Conservation (phyloP, 1,140 invertebrate species). For the Paraescarpia echinospica region DNA sequence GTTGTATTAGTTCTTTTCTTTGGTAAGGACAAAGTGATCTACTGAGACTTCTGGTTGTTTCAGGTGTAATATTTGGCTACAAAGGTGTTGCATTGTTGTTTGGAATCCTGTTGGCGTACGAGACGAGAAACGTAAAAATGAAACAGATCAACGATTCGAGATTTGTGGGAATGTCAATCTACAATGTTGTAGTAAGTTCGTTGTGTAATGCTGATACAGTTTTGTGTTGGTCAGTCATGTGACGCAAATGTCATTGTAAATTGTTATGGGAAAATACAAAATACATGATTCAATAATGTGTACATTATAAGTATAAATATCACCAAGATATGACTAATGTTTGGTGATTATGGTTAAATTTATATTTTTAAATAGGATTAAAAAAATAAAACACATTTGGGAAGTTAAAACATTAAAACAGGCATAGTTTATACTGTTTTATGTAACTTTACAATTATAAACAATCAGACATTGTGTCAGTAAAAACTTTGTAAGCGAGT, state of each 20-base stretch:
- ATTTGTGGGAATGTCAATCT: constrained; percentile 98
- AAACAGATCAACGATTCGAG: constrained; percentile 78
- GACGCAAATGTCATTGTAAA: neutral
- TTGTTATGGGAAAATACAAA: neutral
- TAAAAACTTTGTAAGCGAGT: too few relatives aligned
- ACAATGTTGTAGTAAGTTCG: constrained; percentile 85
- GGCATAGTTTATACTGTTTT: too few relatives aligned
- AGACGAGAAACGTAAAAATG: constrained; percentile 92
- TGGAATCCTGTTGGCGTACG: constrained; percentile 95
- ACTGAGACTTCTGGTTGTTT: constrained; percentile 37
- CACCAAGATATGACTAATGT: too few relatives aligned
- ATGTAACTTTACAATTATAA: too few relatives aligned
- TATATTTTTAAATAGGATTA: too few relatives aligned
- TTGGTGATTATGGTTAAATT: too few relatives aligned
- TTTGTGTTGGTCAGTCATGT: neutral
- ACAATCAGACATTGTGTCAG: too few relatives aligned
- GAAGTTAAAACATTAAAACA: too few relatives aligned
- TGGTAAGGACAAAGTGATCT: too few relatives aligned
- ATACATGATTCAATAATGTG: neutral
- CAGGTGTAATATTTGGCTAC: constrained; percentile 92
- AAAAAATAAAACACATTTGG: too few relatives aligned
- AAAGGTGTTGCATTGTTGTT: constrained; percentile 96
- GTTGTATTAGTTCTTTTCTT: too few relatives aligned
- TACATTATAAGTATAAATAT: neutral
- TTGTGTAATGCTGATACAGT: neutral